These are phyloP conservation scores for Tipula confusa DNA, from an alignment of 2,888 invertebrate species.

Conservation along the genomic window DNA sequence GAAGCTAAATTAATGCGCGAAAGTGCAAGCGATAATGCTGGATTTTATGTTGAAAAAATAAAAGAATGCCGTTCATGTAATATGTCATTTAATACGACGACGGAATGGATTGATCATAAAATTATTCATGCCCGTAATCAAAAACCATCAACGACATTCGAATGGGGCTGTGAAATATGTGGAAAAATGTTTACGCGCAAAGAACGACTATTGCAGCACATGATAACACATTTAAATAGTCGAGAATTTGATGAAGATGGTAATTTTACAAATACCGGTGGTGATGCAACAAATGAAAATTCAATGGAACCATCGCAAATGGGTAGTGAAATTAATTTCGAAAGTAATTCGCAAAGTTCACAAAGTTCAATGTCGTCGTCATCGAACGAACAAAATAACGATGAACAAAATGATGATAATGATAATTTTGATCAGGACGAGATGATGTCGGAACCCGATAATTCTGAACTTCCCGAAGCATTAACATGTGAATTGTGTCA, in stretches of 20 bases:
- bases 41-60: conserved; percentile 45
- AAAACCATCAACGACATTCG: conserved; percentile 47
- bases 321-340: conserved; percentile 36
- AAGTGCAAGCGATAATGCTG: conserved; percentile 44
- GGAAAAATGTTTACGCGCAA: conserved; percentile 48
- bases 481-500: conserved; percentile 49
- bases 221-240: conserved; percentile 48
- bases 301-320: background rate
- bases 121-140: conserved; percentile 46
- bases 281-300: conserved; percentile 27
- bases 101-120: conserved; percentile 49
- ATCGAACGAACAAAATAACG: conserved; percentile 32
- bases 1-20: conserved; percentile 38
- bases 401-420: conserved; percentile 35
- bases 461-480: conserved; percentile 40
- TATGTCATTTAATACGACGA: conserved; percentile 44
- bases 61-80: conserved; percentile 46
- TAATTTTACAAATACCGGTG: conserved; percentile 36
- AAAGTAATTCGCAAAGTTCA: conserved; percentile 38
- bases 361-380: conserved; percentile 37
- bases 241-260: conserved; percentile 34
- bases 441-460: background rate
- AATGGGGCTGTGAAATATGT: conserved; percentile 50
- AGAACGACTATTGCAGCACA: conserved; percentile 49
- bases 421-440: conserved; percentile 26